Evolutionary conservation across 2,113 vertebrate genomes (phyloP), one percentile per base, ranked within the genome.

Genomic region (Rattus norvegicus): DNA sequence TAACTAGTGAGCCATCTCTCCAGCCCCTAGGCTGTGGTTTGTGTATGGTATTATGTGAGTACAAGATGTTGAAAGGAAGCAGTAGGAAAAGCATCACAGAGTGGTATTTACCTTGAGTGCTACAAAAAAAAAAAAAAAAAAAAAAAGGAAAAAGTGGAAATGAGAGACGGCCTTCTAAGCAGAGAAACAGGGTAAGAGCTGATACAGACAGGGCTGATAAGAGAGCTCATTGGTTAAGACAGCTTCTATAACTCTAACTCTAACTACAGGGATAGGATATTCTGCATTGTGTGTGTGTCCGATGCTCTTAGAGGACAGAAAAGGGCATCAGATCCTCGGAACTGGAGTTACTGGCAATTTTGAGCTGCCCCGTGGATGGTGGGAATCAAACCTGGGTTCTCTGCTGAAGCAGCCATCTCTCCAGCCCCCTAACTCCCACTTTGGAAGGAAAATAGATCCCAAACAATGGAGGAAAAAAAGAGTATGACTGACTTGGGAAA

Each of bases 131-230:
- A 54, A n/a, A 43, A 30, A 43, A 43, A 43, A 43, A 43, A 63
- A 83, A 88, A 54, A n/a, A 43, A 30, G 43, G 67, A 56, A 56
- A 56, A 80, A 47, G 63, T 90, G 22, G 83, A 69, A 72, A 39
- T 84, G 92, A 36, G 61, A 88, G 28, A 8, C 69, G 22, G 94
- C 43, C 39, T 93, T 95, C 76, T 61, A 63, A 93, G 83, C 61
- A 70, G n/a, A 88, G 63, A 63, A 89, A 49, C 65, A 59, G 59
- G 83, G 16, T 84, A 4, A 85, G 59, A 85, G n/a, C 81, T 43
- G 11, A 26, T 39, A 5, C 19, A 24, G 54, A 11, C 36, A 39
- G 11, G 36, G 54, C 77, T 81, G 79, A 11, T 22, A 26, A 79
- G 79, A n/a, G 22, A 5, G 19, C 52, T 81, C 30, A 24, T n/a